Base-by-base conservation (phyloP, 1,140 invertebrate genomes). In the Papilio xuthus region DNA sequence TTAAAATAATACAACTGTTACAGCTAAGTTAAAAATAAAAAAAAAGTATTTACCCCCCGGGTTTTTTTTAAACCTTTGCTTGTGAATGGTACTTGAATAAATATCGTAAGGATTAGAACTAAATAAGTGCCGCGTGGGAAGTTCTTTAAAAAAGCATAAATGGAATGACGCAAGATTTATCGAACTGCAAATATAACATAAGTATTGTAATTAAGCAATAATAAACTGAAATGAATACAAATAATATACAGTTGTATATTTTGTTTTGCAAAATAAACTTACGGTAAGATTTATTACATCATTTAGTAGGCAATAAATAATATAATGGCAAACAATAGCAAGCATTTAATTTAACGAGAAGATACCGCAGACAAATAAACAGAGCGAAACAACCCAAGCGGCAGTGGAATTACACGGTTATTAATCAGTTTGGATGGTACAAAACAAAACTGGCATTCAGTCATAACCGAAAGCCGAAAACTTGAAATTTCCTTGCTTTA, bases 391-490 rank as follows among this genome's bases (percentile, higher is more conserved):
- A 76, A 73, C 70, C 78, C 60, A 67, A 23, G 60, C 70, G 72
- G 44, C 42, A 26, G 41, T 72, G 23, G 56, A 70, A 56, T 80
- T 80, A 78, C 71, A 78, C 76, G 56, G 76, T 78, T 80, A 80
- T 80, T 80, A 78, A 80, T 80, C 79, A 78, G 76, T 44, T 50
- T 41, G 60, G 26, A 67, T 67, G 60, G 20, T 72, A 70, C 78
- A 73, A 78, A 67, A 67, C 53, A 72, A 79, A 73, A 71, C 70
- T 56, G 26, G 69, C 71, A 12, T 79, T 79, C 71, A 79, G 73
- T 79, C 78, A 79, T 79, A 74, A 63, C 37, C 67, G 70, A n/a
- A 44, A 63, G 23, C 26, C 13, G 56, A 67, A 67, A 28, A 15
- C 60, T 67, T 13, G 60, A 60, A 60, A 60, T 18, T 67, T 28